phyloP scores from a whole-genome alignment of 2,113 vertebrate species.

The Triplophysa siluroides region DNA sequence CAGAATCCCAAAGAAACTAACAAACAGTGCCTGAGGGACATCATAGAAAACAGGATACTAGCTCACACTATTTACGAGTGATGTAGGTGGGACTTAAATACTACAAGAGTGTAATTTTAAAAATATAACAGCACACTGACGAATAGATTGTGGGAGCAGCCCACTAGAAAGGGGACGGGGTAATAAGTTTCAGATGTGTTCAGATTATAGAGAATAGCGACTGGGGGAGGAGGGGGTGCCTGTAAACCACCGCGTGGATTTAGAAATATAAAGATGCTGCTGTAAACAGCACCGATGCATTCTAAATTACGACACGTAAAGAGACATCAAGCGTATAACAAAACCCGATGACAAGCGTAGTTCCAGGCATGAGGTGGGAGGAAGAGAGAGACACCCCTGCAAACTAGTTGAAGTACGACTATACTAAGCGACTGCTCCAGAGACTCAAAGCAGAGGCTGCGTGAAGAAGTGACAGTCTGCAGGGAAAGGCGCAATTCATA shows the following conservation, averaged over 20 bases:
- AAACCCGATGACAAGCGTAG: conserved; percentile 57
- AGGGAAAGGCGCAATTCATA: conserved; percentile 47
- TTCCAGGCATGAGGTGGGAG: conserved; percentile 52
- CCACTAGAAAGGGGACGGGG: conserved; percentile 62
- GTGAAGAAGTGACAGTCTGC: conserved; percentile 56
- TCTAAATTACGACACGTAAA: conserved; percentile 60
- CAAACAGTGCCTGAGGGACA: conserved; percentile 32
- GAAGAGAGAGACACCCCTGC: conserved; percentile 55
- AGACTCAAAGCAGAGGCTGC: conserved; percentile 57
- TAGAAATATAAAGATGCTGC: conserved; percentile 73
- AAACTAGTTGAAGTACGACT: conserved; percentile 56
- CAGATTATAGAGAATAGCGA: conserved; percentile 66
- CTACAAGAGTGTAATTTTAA: conserved; percentile 54
- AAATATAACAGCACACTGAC: conserved; percentile 56
- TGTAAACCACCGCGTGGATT: conserved; percentile 72
- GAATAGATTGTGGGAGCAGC: conserved; percentile 65
- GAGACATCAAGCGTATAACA: conserved; percentile 55
- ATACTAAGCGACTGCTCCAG: conserved; percentile 56
- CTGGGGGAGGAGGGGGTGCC: conserved; percentile 62
- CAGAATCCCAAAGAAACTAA: conserved; percentile 33
- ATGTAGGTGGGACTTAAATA: conserved; percentile 62
- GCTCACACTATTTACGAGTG: conserved; percentile 21
- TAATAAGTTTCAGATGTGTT: conserved; percentile 79
- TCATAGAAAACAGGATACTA: conserved; percentile 28
- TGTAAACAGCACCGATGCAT: conserved; percentile 62